A percentile compares a stretch with the other conserved stretches of the same genome.
These are phyloP conservation scores for Meles meles DNA, from an alignment of 2,113 vertebrate species.

Conservation along the genomic window DNA sequence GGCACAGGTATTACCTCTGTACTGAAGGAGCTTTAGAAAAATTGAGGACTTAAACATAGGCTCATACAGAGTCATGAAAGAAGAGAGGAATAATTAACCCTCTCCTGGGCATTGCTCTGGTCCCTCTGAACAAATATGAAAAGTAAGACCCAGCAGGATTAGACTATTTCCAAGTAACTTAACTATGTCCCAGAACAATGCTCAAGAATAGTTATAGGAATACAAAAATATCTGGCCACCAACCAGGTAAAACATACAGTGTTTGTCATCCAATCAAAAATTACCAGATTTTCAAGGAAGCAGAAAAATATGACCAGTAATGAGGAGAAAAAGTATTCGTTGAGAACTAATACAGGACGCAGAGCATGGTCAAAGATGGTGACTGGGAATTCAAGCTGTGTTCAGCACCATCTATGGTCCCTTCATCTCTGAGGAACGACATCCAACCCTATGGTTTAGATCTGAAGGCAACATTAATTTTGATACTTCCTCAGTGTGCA, in stretches of 20 bases:
- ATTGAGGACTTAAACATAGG: background rate
- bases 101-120: background rate
- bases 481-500: background rate
- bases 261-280: background rate
- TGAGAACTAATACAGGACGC: background rate
- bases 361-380: background rate
- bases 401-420: background rate
- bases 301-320: background rate
- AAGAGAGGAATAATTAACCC: background rate
- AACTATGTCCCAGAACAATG: background rate
- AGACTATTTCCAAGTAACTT: background rate
- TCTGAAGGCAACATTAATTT: background rate
- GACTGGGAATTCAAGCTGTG: background rate
- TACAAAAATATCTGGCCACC: background rate
- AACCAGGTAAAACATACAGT: background rate
- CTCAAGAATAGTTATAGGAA: background rate
- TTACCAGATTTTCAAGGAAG: background rate
- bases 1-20: background rate
- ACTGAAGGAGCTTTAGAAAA: background rate
- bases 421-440: background rate
- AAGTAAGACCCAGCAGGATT: background rate
- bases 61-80: background rate
- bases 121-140: background rate
- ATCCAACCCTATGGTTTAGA: background rate
- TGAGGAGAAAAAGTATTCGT: background rate